Evolutionary conservation across 2,113 vertebrate genomes (phyloP).

Genomic region (Siniperca knerii): DNA sequence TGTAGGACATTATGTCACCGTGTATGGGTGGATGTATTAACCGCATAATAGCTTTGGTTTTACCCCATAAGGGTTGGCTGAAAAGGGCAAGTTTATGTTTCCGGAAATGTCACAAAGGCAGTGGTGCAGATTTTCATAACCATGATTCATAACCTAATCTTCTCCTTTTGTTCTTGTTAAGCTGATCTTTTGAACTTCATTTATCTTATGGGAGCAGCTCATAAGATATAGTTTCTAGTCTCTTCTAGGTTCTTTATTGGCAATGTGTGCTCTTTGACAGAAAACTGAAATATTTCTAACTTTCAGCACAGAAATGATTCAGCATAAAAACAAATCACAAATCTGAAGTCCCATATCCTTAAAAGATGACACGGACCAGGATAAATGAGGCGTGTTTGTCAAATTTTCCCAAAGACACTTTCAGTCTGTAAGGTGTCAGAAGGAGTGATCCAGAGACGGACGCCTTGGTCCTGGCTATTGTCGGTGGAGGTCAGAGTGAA

Average conservation of each 20-base stretch:
- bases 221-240: not conserved
- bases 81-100: slow-evolving; percentile 12
- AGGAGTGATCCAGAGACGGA: slow-evolving; percentile 19
- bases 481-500: slow-evolving; percentile 31
- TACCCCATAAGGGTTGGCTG: slow-evolving; percentile 33
- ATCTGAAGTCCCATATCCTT: not conserved
- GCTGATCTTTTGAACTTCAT: not conserved
- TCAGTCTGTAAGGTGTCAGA: slow-evolving; percentile 26
- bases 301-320: not conserved
- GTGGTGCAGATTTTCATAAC: not conserved
- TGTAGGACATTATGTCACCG: slow-evolving; percentile 64
- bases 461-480: slow-evolving; percentile 18
- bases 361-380: not conserved
- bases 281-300: not conserved
- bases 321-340: not conserved
- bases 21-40: slow-evolving; percentile 41
- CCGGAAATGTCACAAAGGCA: slow-evolving; percentile 9
- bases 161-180: slow-evolving; percentile 10
- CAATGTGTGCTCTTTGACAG: not conserved
- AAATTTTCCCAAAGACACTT: not conserved
- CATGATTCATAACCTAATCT: slow-evolving; percentile 7
- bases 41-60: slow-evolving; percentile 51
- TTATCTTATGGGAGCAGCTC: slow-evolving; percentile 5
- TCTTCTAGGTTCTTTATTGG: not conserved
- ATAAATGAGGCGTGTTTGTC: not conserved